Evolutionary conservation across 2,888 invertebrate species (phyloP), one percentile per base, ranked within the genome.

Genomic region (Druceiella hillmani): DNA sequence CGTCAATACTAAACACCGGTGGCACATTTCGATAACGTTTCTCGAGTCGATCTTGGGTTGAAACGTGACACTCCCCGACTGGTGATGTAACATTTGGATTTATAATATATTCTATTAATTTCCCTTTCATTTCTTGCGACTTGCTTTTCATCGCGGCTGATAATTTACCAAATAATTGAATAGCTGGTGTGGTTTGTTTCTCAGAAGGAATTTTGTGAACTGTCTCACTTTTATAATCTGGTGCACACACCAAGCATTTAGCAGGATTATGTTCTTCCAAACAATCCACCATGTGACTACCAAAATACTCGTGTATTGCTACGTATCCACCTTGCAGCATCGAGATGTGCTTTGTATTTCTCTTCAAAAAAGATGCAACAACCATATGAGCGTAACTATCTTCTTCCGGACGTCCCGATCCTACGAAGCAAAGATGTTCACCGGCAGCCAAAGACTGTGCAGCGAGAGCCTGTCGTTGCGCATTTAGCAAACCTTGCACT

Each of bases 321-420:
- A 75, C 72, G 65, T 94, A 98, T 3, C 98, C 98, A 39, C 95
- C 94, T 47, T 85, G 83, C 12, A 95, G 76, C 64, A 95, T 79
- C 31, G 93, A 91, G 30, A 99, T 90, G 59, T 90, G 95, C 52
- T 87, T 86, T 1, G 88, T 89, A 57, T 91, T 88, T 58, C 89
- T 87, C 64, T 97, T 95, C 30, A 99, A 74, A 62, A 99, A 97
- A 38, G 92, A 91, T 4, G 98, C 92, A 10, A 99, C 90, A 14
- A 97, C 95, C 98, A 99, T 99, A 59, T 95, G 88, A 11, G 95
- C 92, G 58, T 93, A 94, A 52, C 89, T 89, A 61, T 97, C 95
- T 66, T 93, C 91, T 56, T 94, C 93, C 50, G 87, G 81, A 31
- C 91, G 77, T 2, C 97, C 97, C 44, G 92, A 92, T 26, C 97